Evolutionary conservation across 2,888 invertebrate genomes (phyloP).

Genomic region (Pheosia gnoma): DNA sequence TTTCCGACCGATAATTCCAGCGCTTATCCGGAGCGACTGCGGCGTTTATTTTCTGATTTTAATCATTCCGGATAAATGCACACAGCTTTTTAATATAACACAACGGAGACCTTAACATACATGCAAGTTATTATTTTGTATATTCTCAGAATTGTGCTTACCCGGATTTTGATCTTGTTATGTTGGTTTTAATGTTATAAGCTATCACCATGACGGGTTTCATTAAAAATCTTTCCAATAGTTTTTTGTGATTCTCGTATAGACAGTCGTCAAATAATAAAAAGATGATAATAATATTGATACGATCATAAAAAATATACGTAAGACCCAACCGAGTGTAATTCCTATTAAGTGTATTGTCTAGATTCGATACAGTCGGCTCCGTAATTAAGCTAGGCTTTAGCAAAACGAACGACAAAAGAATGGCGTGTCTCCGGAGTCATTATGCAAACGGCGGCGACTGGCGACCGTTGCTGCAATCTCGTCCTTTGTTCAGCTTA

Average conservation of each 20-base stretch:
- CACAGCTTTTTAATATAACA: neutral
- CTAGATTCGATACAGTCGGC: no score
- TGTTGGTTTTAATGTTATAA: no score
- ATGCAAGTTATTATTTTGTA: neutral
- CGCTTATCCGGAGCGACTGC: neutral
- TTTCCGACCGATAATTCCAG: slow-evolving; percentile 2
- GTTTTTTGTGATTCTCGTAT: no score
- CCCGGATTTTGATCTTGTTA: no score
- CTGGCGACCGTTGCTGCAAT: slow-evolving; percentile 29
- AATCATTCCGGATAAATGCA: neutral
- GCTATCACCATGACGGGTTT: no score
- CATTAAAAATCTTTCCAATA: no score
- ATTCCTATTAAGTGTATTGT: no score
- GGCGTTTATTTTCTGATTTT: neutral
- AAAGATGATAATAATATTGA: no score
- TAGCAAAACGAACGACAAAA: neutral
- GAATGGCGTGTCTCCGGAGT: slow-evolving; percentile 10
- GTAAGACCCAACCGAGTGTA: no score
- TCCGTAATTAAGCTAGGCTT: neutral
- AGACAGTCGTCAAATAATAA: no score
- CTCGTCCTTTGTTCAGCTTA: slow-evolving; percentile 20
- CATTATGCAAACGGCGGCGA: slow-evolving; percentile 30
- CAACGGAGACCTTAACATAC: neutral
- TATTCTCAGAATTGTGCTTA: no score
- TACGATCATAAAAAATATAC: no score